Evolutionary conservation across 1,140 invertebrate genomes (phyloP).

Genomic region (Oscheius sp.): DNA sequence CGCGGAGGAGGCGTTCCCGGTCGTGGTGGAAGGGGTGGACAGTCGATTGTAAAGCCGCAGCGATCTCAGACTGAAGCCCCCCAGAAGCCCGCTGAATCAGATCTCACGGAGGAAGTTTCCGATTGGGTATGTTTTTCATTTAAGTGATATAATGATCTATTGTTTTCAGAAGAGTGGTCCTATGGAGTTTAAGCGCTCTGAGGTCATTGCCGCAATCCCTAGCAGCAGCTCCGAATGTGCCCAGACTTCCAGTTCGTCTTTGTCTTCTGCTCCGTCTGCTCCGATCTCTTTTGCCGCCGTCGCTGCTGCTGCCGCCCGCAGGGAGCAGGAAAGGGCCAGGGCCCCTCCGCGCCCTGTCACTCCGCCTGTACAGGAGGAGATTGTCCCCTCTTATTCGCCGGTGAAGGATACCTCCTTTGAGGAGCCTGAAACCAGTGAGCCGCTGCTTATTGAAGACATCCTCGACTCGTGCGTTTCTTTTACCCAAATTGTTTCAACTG

Average conservation of each 20-base stretch:
- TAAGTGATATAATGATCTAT: not conserved
- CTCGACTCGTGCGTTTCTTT: conserved; percentile 4
- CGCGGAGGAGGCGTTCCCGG: not conserved
- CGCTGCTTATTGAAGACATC: too few species aligned
- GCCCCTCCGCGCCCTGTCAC: conserved; percentile 4
- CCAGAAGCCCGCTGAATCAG: not conserved
- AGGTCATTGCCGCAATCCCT: not conserved
- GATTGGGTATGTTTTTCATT: conserved; percentile 6
- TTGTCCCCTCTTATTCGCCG: conserved; percentile 13
- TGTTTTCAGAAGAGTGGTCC: conserved; percentile 13
- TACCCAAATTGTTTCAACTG: not conserved
- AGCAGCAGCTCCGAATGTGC: conserved; percentile 11
- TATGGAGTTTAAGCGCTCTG: conserved; percentile 4
- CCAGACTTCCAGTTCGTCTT: conserved; percentile 1
- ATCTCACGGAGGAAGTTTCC: not conserved
- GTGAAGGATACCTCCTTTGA: too few species aligned
- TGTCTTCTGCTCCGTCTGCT: not conserved
- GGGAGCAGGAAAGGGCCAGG: conserved; percentile 2
- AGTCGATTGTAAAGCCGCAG: not conserved
- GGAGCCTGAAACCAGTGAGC: too few species aligned
- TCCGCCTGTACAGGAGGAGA: conserved; percentile 1
- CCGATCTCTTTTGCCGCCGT: conserved; percentile 31
- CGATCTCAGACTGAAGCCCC: conserved; percentile 8
- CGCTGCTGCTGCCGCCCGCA: conserved; percentile 25
- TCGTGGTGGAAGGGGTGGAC: conserved; percentile 1